Conservation (phyloP, 2,888 invertebrate genomes). For the Stenodema calcarata region DNA sequence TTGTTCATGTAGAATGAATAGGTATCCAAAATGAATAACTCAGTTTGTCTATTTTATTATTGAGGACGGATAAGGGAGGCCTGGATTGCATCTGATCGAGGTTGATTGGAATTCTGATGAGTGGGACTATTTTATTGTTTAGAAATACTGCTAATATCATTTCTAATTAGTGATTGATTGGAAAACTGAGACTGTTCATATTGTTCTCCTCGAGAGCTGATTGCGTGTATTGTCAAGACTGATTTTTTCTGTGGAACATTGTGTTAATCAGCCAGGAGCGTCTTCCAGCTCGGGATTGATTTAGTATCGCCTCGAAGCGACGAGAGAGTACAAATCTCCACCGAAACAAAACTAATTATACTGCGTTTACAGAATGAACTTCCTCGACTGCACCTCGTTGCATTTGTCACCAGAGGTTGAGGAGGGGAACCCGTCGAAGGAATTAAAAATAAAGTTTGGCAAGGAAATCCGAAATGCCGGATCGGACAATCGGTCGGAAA, state of each 20-base stretch:
- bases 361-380: background rate
- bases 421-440: background rate
- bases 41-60: no score
- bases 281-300: background rate
- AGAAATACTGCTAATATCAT: no score
- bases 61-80: no score
- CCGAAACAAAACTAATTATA: background rate
- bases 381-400: background rate
- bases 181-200: no score
- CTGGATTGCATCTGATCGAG: no score
- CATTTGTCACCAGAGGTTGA: background rate
- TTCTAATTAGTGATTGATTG: no score
- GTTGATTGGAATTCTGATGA: no score
- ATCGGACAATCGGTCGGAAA: background rate
- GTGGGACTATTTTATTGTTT: no score
- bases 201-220: background rate
- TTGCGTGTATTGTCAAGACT: background rate
- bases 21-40: no score
- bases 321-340: background rate
- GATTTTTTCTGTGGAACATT: background rate
- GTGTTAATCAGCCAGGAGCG: background rate
- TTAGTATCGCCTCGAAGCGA: background rate
- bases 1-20: no score
- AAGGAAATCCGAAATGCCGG: background rate
- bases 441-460: conserved; percentile 2